Conservation (phyloP, 2,797 vertebrate species). For the Masticophis lateralis region DNA sequence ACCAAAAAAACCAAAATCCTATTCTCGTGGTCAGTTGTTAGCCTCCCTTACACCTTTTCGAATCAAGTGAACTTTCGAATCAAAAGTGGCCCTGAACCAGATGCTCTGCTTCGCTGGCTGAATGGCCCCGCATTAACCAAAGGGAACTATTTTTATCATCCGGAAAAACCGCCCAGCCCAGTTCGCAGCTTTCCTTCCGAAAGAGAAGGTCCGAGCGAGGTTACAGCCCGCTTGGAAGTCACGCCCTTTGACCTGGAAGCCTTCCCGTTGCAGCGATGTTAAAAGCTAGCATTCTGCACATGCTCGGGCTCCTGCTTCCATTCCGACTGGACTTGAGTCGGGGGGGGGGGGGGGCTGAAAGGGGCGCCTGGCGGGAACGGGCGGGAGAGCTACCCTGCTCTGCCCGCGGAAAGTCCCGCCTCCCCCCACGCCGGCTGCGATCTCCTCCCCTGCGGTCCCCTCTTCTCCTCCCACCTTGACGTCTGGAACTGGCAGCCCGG, state of each 20-base stretch:
- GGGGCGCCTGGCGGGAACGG: neutral
- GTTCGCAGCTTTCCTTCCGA: neutral
- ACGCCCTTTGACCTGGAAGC: slow-evolving; percentile 28
- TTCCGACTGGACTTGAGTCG: too few relatives aligned
- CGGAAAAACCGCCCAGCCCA: neutral
- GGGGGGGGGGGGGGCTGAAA: neutral
- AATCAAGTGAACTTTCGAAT: neutral
- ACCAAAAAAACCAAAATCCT: neutral
- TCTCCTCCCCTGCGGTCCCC: slow-evolving; percentile 69
- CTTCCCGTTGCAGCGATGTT: neutral
- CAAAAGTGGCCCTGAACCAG: neutral
- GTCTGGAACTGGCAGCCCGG: slow-evolving; percentile 83
- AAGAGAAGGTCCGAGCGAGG: neutral
- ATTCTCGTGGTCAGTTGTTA: neutral
- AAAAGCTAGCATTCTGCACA: neutral
- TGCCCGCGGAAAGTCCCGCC: slow-evolving; percentile 57
- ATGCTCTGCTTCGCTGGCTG: neutral
- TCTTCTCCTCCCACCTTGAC: slow-evolving; percentile 81
- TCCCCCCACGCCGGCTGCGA: slow-evolving; percentile 62
- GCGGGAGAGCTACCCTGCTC: neutral
- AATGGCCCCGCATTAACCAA: neutral
- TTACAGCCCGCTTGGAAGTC: neutral
- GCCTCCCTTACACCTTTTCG: neutral
- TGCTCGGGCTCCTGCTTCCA: neutral
- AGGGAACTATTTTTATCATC: neutral